Evolutionary conservation across 2,797 vertebrate genomes (phyloP), one percentile per base, ranked within the genome.

Genomic region (Danio albolineatus): DNA sequence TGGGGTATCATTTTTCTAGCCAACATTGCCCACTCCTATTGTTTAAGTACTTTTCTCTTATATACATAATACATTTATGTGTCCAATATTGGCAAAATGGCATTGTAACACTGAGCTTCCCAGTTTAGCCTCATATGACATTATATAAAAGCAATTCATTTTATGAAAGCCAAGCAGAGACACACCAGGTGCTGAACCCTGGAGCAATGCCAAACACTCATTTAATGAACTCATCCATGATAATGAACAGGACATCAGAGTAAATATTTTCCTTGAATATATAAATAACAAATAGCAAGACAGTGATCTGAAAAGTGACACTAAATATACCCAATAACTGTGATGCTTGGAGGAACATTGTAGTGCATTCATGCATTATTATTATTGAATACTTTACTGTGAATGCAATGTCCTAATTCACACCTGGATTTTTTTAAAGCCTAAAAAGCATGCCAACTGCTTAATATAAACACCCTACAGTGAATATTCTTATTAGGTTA

Each of bases 401-500:
- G 39, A 39, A 59, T 38, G 21, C 19, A 71, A 9, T 71, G 28
- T 76, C 49, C 56, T 14, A 61, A 28, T 53, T 61, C 57, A 76
- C 73, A 71, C 39, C 44, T 61, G 57, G 56, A 76, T 54, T 46
- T 49, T 61, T 44, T 61, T 1, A n/a, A n/a, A 28, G 3, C 3
- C 28, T 28, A 28, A 28, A 14, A 77, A 61, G 8, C 13, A 48
- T 16, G 16, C 44, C 1, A 44, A 5, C 13, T 12, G 38, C 38
- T 16, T 9, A 53, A 53, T 38, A 53, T 28, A 28, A 28, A 48
- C 6, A 19, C 28, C 12, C 12, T 41, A 21, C 46, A 53, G 13
- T 8, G 43, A 64, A 43, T 12, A 53, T 84, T 76, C 62, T 66
- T 75, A 41, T 80, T 73, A 76, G 75, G 43, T 65, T 59, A 49